These are phyloP conservation scores for Limnodromus scolopaceus DNA, from an alignment of 2,797 vertebrate species.

Conservation along the genomic window DNA sequence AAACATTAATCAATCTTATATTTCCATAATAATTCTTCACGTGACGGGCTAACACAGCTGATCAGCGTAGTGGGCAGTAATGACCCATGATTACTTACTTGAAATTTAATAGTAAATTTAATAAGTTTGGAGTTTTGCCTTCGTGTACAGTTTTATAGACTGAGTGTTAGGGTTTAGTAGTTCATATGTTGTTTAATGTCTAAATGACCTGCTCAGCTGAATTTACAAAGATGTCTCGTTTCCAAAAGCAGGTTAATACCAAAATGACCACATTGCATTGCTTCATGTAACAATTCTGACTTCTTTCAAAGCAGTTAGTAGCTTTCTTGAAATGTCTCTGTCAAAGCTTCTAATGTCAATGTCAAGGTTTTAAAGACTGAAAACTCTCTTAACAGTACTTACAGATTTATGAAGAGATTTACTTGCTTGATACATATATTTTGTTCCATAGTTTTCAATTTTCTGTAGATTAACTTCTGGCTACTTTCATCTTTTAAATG, in stretches of 20 bases:
- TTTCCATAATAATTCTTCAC: conserved; percentile 78
- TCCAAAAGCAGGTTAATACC: background rate
- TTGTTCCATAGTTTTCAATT: background rate
- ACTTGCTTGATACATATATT: background rate
- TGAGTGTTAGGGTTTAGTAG: conserved; percentile 51
- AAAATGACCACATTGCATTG: background rate
- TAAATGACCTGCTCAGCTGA: background rate
- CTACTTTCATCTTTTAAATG: background rate
- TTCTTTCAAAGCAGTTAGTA: background rate
- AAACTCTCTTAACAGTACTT: background rate
- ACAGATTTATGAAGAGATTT: background rate
- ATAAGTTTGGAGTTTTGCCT: conserved; percentile 80
- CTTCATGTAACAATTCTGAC: background rate
- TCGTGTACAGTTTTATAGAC: conserved; percentile 72
- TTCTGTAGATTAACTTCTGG: background rate
- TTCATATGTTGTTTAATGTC: conserved; percentile 16
- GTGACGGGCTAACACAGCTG: conserved; percentile 79
- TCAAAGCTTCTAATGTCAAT: background rate
- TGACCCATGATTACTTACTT: conserved; percentile 88
- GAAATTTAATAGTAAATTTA: conserved; percentile 86
- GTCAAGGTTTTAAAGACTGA: background rate
- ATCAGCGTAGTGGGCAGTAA: conserved; percentile 86
- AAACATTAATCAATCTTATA: conserved; percentile 80
- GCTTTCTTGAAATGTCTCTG: background rate
- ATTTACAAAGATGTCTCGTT: background rate